These are phyloP conservation scores for Rhimphoctona megacephalus DNA, from an alignment of 2,888 invertebrate genomes.

Conservation along the genomic window DNA sequence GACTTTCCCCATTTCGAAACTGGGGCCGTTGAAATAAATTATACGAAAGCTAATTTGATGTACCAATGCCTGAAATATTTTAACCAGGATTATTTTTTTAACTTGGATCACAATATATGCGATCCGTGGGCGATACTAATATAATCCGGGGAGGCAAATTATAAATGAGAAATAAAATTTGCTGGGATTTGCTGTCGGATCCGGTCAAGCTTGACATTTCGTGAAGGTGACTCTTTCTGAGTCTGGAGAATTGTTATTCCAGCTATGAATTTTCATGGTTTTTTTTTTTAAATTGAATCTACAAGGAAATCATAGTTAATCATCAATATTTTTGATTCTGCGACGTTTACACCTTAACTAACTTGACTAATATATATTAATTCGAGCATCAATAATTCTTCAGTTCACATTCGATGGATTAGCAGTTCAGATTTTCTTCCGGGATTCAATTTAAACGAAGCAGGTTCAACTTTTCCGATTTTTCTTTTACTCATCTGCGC, in stretches of 20 bases:
- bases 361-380: no score
- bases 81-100: neutral
- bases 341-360: neutral
- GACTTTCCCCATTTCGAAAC: constrained; percentile 37
- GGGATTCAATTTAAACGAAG: no score
- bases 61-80: neutral
- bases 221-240: constrained; percentile 46
- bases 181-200: constrained; percentile 53
- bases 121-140: neutral
- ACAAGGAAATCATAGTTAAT: neutral
- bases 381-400: no score
- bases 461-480: no score
- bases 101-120: neutral
- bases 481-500: no score
- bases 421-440: no score
- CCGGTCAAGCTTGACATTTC: constrained; percentile 71
- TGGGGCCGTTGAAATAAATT: constrained; percentile 9
- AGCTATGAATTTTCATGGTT: constrained; percentile 8
- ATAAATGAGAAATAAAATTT: neutral
- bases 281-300: neutral
- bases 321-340: constrained; percentile 14
- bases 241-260: constrained; percentile 37
- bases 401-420: no score
- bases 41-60: neutral
- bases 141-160: neutral